Evolutionary conservation across 2,113 vertebrate genomes (phyloP).

Genomic region (Montifringilla adamsi): DNA sequence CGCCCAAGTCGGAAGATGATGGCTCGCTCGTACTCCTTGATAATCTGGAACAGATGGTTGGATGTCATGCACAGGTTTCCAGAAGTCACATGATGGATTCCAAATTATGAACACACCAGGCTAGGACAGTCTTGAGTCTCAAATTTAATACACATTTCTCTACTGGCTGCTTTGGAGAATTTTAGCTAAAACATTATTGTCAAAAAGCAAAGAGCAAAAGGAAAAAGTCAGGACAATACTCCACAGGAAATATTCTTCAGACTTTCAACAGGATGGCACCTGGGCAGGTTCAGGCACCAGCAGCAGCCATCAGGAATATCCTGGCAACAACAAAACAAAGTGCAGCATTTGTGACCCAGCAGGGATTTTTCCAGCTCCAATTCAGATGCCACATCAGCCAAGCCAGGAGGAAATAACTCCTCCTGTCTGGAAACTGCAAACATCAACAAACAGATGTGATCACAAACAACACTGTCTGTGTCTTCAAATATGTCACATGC

Average conservation of each 20-base stretch:
- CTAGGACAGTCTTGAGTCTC: neutral
- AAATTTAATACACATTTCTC: neutral
- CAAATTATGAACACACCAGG: neutral
- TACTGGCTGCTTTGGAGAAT: neutral
- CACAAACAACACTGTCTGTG: neutral
- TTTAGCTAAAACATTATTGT: neutral
- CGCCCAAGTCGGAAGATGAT: slow-evolving; percentile 94
- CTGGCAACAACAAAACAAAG: neutral
- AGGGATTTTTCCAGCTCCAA: neutral
- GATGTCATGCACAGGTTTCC: neutral
- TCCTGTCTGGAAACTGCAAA: neutral
- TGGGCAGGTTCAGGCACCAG: neutral
- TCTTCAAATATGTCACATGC: neutral
- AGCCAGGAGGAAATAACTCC: neutral
- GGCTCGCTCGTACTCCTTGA: slow-evolving; percentile 93
- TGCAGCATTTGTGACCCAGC: neutral
- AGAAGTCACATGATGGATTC: neutral
- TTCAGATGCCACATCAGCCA: neutral
- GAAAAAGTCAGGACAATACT: neutral
- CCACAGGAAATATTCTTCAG: neutral
- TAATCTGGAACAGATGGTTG: slow-evolving; percentile 75
- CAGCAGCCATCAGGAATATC: neutral
- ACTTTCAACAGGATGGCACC: neutral
- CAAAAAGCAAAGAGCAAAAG: neutral
- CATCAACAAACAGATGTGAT: neutral